phyloP scores from a whole-genome alignment of 2,113 vertebrate genomes.

The Dolichotis patagonum region DNA sequence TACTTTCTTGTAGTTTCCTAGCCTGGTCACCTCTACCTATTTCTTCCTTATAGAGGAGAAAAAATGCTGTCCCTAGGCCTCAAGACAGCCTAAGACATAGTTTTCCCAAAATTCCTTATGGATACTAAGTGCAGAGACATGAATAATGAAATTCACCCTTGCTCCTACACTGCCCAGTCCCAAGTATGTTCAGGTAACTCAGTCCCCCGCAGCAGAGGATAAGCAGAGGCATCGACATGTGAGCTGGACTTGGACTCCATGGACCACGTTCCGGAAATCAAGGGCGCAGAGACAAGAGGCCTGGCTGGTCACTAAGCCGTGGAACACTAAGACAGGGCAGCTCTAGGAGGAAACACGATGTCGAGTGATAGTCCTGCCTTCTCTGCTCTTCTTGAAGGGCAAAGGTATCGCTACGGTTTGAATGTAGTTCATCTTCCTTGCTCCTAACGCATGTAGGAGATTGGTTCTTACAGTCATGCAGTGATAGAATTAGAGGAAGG shows the following conservation, averaged over 20 bases:
- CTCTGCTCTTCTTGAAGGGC: not conserved
- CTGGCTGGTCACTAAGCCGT: not conserved
- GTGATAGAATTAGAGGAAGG: not conserved
- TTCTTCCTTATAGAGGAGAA: not conserved
- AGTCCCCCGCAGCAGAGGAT: not conserved
- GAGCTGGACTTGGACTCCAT: not conserved
- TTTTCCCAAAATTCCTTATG: not conserved
- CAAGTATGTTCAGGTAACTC: not conserved
- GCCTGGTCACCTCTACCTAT: not conserved
- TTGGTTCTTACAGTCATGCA: not conserved
- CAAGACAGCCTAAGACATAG: not conserved
- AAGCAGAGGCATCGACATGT: rapidly evolving
- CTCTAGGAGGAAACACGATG: not conserved
- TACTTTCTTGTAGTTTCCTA: not conserved
- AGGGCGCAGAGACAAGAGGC: not conserved
- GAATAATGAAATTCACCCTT: not conserved
- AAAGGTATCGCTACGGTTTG: not conserved
- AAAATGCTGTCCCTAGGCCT: not conserved
- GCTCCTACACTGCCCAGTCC: not conserved
- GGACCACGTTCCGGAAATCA: not conserved
- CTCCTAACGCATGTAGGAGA: not conserved
- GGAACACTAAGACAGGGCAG: not conserved
- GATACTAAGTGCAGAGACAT: not conserved
- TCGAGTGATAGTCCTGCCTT: not conserved
- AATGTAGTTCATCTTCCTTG: not conserved